Evolutionary conservation across 2,113 vertebrate species (phyloP), one percentile per base, ranked within the genome.

Genomic region (Albula goreensis): DNA sequence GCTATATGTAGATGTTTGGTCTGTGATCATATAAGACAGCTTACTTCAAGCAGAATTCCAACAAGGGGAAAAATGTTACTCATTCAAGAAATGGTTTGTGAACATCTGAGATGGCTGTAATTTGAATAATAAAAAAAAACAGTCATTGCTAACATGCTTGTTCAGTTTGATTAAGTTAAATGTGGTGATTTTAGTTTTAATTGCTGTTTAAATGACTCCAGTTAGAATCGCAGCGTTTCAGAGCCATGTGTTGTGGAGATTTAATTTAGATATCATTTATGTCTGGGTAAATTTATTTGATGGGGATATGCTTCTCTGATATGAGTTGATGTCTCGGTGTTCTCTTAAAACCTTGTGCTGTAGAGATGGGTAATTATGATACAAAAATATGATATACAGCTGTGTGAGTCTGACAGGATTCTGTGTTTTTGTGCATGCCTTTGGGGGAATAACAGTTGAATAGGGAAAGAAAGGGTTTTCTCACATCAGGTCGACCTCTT

Each of bases 401-500:
- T 11, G 22, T 49, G 25, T 31, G 53, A 51, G 12, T 82, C 74
- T 82, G 80, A 17, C 8, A 56, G 9, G 74, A 52, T 51, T 81
- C 4, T 53, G 80, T 13, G 83, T 79, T 56, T 85, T 17, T 88
- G 78, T 78, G 85, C 17, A 48, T 56, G 80, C 78, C 63, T 7
- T 87, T 80, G 83, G 83, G 53, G 48, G 49, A 79, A 50, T 70
- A 48, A 85, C 82, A 87, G 53, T 82, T 87, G 85, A 86, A 91
- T 81, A 79, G 48, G 56, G 78, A 50, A 57, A 88, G 86, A 91
- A 85, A 78, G 57, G 50, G 50, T 41, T 70, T 53, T 81, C 31
- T n/a, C 3, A 57, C 89, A 89, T 90, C 63, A 81, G 87, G 90
- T 86, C 86, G 78, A 89, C 79, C 86, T 83, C 81, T 90, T 86